phyloP scores from a whole-genome alignment of 2,888 invertebrate species.

The Tipula helvola region DNA sequence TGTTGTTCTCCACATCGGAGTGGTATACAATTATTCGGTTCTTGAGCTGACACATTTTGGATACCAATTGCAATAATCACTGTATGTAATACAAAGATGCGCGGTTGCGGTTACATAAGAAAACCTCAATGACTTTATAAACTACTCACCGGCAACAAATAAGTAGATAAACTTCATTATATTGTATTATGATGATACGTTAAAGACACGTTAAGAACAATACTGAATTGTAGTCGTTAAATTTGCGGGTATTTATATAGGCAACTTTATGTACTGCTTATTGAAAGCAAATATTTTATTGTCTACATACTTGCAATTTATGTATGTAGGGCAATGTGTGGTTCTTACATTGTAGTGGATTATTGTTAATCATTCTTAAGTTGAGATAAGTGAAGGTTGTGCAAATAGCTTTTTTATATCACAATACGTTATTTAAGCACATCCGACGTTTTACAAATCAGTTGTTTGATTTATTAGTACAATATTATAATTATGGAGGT shows the following conservation, averaged over 20 bases:
- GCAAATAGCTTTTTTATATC: neutral
- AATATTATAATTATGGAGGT: neutral
- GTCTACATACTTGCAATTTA: neutral
- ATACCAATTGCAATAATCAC: neutral
- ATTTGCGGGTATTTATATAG: neutral
- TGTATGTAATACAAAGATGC: neutral
- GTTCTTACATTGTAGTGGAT: neutral
- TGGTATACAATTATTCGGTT: neutral
- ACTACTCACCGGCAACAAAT: neutral
- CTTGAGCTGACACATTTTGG: neutral
- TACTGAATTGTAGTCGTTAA: neutral
- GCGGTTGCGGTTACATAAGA: neutral
- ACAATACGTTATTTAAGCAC: neutral
- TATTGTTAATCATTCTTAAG: neutral
- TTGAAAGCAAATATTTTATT: neutral
- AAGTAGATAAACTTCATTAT: neutral
- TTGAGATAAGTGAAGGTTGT: neutral
- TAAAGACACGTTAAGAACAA: neutral
- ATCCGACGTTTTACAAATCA: neutral
- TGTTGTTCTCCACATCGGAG: too few relatives aligned
- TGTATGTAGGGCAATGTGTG: neutral
- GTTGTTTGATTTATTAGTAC: neutral
- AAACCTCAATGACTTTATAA: neutral
- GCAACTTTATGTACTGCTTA: neutral
- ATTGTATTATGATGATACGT: neutral